phyloP scores from a whole-genome alignment of 2,888 invertebrate species.

The Temnothorax ravouxi region DNA sequence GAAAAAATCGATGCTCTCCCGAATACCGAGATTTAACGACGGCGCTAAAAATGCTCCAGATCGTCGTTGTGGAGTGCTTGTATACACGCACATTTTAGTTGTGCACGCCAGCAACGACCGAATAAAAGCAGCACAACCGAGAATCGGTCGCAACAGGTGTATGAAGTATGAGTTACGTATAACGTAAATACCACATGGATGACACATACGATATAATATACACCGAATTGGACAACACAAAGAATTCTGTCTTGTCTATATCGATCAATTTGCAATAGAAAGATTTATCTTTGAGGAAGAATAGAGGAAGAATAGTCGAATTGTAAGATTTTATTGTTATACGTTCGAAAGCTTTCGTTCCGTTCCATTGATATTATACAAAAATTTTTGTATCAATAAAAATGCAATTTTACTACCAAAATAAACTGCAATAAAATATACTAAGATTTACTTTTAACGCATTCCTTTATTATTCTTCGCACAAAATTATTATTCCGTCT shows the following conservation, averaged over 20 bases:
- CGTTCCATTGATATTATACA: no score
- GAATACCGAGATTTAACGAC: neutral
- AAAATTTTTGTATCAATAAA: neutral
- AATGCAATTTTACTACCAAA: neutral
- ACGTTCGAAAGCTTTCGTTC: neutral
- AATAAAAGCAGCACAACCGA: conserved; percentile 17
- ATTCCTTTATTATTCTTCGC: neutral
- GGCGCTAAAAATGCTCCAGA: conserved; percentile 4
- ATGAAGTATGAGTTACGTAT: conserved; percentile 13
- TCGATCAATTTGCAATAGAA: conserved; percentile 4
- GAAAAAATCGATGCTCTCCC: conserved; percentile 16
- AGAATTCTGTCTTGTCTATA: neutral
- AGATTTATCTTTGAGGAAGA: neutral
- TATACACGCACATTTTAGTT: neutral
- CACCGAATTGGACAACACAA: neutral
- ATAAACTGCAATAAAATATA: neutral
- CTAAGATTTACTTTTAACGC: neutral
- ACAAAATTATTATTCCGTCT: neutral
- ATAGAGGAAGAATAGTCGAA: neutral
- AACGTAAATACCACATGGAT: neutral
- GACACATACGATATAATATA: neutral
- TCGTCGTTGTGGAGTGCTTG: neutral
- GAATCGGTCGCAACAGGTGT: conserved; percentile 35
- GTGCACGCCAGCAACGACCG: conserved; percentile 1
- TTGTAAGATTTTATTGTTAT: neutral